Evolutionary conservation across 1,140 invertebrate species (phyloP), one percentile per base, ranked within the genome.

Genomic region (Tetraneura akinire): DNA sequence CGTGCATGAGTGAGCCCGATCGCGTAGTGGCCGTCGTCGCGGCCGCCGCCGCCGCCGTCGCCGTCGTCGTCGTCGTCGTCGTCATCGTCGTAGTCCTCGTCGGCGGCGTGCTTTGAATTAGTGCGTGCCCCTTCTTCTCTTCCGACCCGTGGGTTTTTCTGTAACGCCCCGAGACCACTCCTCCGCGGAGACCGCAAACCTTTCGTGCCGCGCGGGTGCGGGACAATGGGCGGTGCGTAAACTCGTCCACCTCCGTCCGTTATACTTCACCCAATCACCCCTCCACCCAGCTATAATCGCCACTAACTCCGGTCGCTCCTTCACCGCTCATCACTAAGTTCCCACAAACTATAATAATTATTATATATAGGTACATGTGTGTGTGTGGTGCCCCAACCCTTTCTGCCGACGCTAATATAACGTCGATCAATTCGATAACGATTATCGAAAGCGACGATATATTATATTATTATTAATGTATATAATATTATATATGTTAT

Each of bases 351-450:
- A n/a, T n/a, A n/a, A n/a, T n/a, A n/a, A n/a, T n/a, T n/a, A n/a
- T n/a, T n/a, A n/a, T n/a, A n/a, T n/a, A n/a, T n/a, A n/a, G n/a
- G 32, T 4, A 37, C 32, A 37, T 37, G 32, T 37, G 32, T 37
- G 32, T 37, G 32, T 37, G 32, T 37, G 32, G 3, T 8, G 32
- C 29, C 5, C 21, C 55, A 57, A 26, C 23, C 32, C 62, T n/a
- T 16, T 10, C 18, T 6, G 26, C 14, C 57, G 42, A 21, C 5
- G 14, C 45, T 11, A 73, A 73, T 73, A 68, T 16, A 32, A 55
- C 71, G 42, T 76, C 71, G 71, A 76, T 76, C 71, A 76, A 76
- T n/a, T n/a, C n/a, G n/a, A n/a, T n/a, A n/a, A 76, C 71, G 71
- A 76, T 55, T 76, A 57, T 76, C 64, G 23, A 23, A 68, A 37